Evolutionary conservation across 2,888 invertebrate genomes (phyloP), one percentile per base, ranked within the genome.

Genomic region (Polydesmus complanatus): DNA sequence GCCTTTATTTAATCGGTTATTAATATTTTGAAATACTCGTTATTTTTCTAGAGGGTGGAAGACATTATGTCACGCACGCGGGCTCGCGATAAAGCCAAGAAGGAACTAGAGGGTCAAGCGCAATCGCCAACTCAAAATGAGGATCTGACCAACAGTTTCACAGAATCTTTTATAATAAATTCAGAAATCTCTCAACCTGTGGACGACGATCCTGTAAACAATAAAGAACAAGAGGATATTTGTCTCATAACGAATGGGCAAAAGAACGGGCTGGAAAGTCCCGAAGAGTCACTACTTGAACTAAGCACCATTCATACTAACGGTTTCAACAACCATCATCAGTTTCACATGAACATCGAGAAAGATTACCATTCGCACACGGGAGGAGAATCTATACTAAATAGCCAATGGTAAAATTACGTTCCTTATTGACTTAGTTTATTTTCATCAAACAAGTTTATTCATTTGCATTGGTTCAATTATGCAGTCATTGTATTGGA

Each of bases 61-160:
- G 90, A 89, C 61, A 93, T 93, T 70, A 93, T 93, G 93, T 82
- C 84, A 59, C 78, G 93, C 69, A 93, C 92, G n/a, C 79, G 91
- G 66, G 81, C 37, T 37, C 37, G 37, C 5, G 37, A 37, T 14
- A 37, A 37, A 14, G 37, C 37, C 5, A 37, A 37, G 37, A 37
- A 37, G 14, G 37, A 37, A 37, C 5, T 14, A 8, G 37, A 14
- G 5, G 14, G 14, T 14, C 5, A 37, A 8, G 5, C 37, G 37
- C 5, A 37, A 8, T 37, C 37, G 37, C 5, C 37, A 8, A 14
- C 37, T 37, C 8, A 37, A 37, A 14, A 14, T 8, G 37, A 37
- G 5, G 37, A 37, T 37, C 5, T 37, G 37, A 14, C 14, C 8
- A 37, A 37, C 37, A 37, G 37, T 37, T 8, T 37, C 8, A 37